phyloP scores from a whole-genome alignment of 2,797 vertebrate genomes.

The Cygnus olor region DNA sequence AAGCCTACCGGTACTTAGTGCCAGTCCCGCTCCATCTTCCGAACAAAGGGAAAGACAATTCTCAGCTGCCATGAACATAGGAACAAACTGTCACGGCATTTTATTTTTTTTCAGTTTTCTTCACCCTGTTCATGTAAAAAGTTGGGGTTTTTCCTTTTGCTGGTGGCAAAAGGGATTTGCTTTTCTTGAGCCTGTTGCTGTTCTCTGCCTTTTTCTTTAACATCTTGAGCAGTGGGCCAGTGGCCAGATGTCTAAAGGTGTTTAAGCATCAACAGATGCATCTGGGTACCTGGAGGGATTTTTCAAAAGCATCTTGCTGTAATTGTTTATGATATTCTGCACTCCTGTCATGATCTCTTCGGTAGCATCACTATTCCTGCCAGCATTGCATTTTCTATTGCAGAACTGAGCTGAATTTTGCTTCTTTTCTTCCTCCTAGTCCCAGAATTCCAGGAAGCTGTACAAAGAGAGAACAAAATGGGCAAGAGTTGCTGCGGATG shows the following conservation, averaged over 20 bases:
- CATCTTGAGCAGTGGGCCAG: constrained; percentile 51
- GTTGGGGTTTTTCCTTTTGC: not conserved
- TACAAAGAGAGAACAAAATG: not conserved
- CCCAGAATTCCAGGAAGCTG: not conserved
- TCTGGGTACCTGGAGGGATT: constrained; percentile 56
- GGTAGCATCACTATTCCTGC: not conserved
- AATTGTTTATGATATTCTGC: constrained; percentile 52
- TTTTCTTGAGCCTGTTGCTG: constrained; percentile 3
- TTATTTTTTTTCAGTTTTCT: not conserved
- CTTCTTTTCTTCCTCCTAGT: not conserved
- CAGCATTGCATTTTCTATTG: not conserved
- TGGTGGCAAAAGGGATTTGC: not conserved
- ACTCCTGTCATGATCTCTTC: not conserved
- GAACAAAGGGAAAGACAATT: not conserved
- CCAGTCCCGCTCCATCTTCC: not conserved
- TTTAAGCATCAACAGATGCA: constrained; percentile 54
- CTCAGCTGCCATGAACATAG: not conserved
- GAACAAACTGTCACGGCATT: not conserved
- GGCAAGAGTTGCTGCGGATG: not conserved
- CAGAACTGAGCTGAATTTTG: not conserved
- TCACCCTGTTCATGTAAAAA: not conserved
- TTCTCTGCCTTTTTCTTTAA: not conserved
- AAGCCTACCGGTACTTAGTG: not conserved
- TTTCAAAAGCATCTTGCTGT: constrained; percentile 49
- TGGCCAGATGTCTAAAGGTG: constrained; percentile 58